A percentile compares a stretch with the other conserved stretches of the same genome.
Conservation (phyloP, 1,140 invertebrate species). For the Drosophila carrolli region DNA sequence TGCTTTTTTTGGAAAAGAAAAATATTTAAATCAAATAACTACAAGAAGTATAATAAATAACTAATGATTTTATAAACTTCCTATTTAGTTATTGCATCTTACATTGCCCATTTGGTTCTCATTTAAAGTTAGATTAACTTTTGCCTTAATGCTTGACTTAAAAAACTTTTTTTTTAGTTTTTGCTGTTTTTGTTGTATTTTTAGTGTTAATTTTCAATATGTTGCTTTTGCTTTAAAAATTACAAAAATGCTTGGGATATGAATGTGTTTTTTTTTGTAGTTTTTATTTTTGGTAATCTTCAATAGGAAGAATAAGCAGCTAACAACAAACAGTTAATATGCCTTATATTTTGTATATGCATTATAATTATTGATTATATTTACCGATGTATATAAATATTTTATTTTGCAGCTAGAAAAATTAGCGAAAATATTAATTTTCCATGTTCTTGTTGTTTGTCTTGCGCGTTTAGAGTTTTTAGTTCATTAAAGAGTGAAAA, state of each 20-base stretch:
- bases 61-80: neutral
- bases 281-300: conserved; percentile 59
- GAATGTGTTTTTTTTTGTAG: conserved; percentile 23
- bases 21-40: neutral
- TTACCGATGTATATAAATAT: conserved; percentile 54
- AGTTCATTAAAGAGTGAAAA: conserved; percentile 32
- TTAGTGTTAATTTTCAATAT: conserved; percentile 35
- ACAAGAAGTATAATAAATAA: too few species aligned
- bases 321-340: conserved; percentile 80
- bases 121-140: conserved; percentile 42
- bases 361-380: conserved; percentile 48
- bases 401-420: conserved; percentile 55
- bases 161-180: conserved; percentile 9
- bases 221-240: conserved; percentile 47
- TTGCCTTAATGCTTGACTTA: conserved; percentile 33
- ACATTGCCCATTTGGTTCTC: conserved; percentile 49
- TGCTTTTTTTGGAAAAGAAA: too few species aligned
- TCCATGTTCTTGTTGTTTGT: conserved; percentile 25
- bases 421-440: conserved; percentile 49
- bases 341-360: conserved; percentile 43
- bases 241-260: conserved; percentile 52
- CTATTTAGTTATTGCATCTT: conserved; percentile 49
- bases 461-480: conserved; percentile 36
- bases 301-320: conserved; percentile 82
- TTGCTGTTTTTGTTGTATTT: conserved; percentile 22